These are phyloP conservation scores for Dexiosoma caninum DNA, from an alignment of 2,888 invertebrate species.

Conservation along the genomic window DNA sequence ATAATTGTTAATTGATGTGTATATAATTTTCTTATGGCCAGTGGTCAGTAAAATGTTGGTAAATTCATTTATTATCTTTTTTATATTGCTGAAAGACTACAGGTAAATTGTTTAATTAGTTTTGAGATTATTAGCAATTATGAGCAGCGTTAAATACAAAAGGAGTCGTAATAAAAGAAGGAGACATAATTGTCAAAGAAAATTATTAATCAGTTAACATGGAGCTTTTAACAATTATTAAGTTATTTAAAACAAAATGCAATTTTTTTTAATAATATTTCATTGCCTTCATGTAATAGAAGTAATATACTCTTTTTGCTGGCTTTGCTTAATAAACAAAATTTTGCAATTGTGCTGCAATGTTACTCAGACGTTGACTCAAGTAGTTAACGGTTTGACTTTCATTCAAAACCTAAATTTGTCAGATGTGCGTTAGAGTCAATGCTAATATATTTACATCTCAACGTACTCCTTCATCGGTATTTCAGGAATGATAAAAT, in stretches of 20 bases:
- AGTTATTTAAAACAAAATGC: not conserved
- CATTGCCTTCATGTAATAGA: too few species aligned
- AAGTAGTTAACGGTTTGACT: too few species aligned
- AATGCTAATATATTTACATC: too few species aligned
- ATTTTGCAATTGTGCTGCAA: not conserved
- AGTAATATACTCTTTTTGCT: too few species aligned
- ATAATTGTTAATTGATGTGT: constrained; percentile 76
- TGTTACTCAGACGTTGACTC: too few species aligned
- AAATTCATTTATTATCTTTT: constrained; percentile 8
- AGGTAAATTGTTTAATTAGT: constrained; percentile 62
- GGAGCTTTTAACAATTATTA: not conserved
- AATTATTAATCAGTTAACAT: constrained; percentile 26
- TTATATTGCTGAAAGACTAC: not conserved
- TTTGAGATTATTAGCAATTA: constrained; percentile 63
- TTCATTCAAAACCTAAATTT: too few species aligned
- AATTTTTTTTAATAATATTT: too few species aligned
- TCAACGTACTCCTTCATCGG: too few species aligned
- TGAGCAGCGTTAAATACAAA: constrained; percentile 22
- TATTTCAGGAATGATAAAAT: too few species aligned
- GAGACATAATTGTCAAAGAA: constrained; percentile 26
- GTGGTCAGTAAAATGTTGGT: constrained; percentile 51
- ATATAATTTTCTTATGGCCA: constrained; percentile 69
- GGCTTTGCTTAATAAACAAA: not conserved
- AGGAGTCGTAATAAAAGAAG: not conserved
- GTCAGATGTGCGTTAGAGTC: too few species aligned